Evolutionary conservation across 2,888 invertebrate species (phyloP), one percentile per base, ranked within the genome.

Genomic region (Anagyrus pseudococci): DNA sequence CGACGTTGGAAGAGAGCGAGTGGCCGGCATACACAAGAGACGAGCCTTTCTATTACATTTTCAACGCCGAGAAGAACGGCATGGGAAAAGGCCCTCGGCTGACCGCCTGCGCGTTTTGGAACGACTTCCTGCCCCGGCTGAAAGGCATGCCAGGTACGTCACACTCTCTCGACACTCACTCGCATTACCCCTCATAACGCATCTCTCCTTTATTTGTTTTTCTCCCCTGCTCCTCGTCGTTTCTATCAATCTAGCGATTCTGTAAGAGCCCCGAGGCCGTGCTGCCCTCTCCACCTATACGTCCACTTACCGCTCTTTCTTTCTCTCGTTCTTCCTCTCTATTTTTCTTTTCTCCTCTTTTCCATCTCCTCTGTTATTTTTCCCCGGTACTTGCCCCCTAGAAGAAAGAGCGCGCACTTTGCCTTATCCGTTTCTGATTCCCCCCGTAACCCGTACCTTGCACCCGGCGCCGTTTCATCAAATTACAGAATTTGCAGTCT

Each of bases 21-120:
- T 96, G 96, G 96, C 96, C 95, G 20, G 84, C 91, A 69, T 96
- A 95, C 82, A 91, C 92, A 48, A 88, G 89, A 73, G 88, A 91
- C 62, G 88, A 92, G 71, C 95, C 95, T 19, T 90, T 92, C 78
- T 96, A 95, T 82, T 94, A 92, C 82, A 92, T 93, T 72, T 92
- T 94, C 82, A 92, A 94, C 67, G 92, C 94, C 1, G 91, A 93
- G 71, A 88, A 88, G 43, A 85, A 85, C 62, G 91, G 89, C 67
- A 82, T 85, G 67, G 86, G 87, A 47, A 83, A 85, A 81, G 92
- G 95, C 62, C 91, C 94, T 13, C 84, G 96, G 76, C 88, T 95
- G 72, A 87, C 91, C 52, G 89, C 94, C 50, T 98, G 98, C 82
- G 93, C 95, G 58, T 98, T 98, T 83, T 98, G 98, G 98, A 95